Evolutionary conservation across 1,140 invertebrate genomes (phyloP), one percentile per base, ranked within the genome.

Genomic region (Scylla paramamosain): DNA sequence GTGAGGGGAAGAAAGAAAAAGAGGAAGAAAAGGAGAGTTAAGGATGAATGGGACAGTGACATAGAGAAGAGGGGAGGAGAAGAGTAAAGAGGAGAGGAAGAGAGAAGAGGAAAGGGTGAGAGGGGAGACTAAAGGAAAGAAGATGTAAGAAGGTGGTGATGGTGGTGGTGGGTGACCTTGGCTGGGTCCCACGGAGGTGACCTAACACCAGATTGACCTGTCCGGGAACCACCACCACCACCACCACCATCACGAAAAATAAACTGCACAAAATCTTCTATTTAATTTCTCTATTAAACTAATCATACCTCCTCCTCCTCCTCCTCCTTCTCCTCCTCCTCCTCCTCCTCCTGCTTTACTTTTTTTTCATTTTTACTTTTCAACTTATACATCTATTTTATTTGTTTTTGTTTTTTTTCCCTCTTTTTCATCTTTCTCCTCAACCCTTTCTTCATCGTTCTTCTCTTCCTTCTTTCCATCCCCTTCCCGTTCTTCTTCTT

Each of bases 151-250:
- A 4, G 52, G 52, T 59, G 52, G 52, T 59, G 52, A 8, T 59
- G 52, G 52, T 59, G 52, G 52, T 59, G 20, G 67, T 52, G 28
- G 45, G 12, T 48, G 28, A 91, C 28, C 52, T 52, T 91, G 46
- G 4, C 28, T 46, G 32, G 14, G 45, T 91, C 89, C 89, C 89
- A 91, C 89, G 89, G 45, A 91, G 32, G 45, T 91, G 25, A 91
- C 32, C 89, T 91, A 29, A 48, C 46, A 91, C 89, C 4, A 39
- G 32, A 14, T 20, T 48, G 28, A 52, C 89, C 89, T 46, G 89
- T 48, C 12, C 31, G n/a, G n/a, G 86, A 29, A 32, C 86, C 86
- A 16, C 86, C 45, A 88, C 32, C 8, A 45, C 86, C 86, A 88
- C 45, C 86, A 88, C 86, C 86, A 88, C 14, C 31, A 88, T 29